phyloP scores from a whole-genome alignment of 2,888 invertebrate species.

The Nomada fabriciana region DNA sequence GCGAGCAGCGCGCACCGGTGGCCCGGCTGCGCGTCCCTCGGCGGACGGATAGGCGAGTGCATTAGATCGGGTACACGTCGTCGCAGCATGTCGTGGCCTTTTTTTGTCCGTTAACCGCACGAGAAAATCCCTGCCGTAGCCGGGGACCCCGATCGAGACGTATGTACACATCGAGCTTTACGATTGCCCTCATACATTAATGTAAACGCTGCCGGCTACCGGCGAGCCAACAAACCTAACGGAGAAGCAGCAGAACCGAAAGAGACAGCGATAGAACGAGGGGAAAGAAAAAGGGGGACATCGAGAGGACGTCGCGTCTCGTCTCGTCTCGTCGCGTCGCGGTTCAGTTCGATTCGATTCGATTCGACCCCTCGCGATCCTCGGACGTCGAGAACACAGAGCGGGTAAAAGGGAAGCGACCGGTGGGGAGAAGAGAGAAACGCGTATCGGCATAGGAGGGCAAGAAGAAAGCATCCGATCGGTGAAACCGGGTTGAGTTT shows the following conservation, averaged over 20 bases:
- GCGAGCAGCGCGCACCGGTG: constrained; percentile 54
- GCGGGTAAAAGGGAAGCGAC: constrained; percentile 30
- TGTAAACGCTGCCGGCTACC: constrained; percentile 78
- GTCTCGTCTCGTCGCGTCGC: too few relatives aligned
- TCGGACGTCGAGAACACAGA: constrained; percentile 8
- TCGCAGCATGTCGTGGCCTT: constrained; percentile 70
- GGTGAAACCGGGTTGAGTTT: constrained; percentile 53
- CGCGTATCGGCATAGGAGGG: not conserved
- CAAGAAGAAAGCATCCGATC: constrained; percentile 26
- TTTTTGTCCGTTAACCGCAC: constrained; percentile 67
- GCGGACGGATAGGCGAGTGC: constrained; percentile 70
- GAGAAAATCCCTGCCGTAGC: constrained; percentile 77
- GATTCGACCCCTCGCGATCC: constrained; percentile 45
- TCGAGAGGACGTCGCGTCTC: constrained; percentile 12
- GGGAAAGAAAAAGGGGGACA: constrained; percentile 17
- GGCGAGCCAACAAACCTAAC: constrained; percentile 44
- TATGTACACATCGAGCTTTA: constrained; percentile 83
- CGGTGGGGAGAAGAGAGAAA: constrained; percentile 38
- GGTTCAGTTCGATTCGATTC: constrained; percentile 8
- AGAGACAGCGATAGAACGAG: not conserved
- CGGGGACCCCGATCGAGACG: constrained; percentile 79
- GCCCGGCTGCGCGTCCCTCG: constrained; percentile 56
- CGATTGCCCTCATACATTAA: constrained; percentile 84
- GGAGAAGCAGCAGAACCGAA: constrained; percentile 27
- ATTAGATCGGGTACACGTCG: constrained; percentile 75